These are phyloP conservation scores for Osmerus eperlanus DNA, from an alignment of 2,113 vertebrate genomes.

Conservation along the genomic window DNA sequence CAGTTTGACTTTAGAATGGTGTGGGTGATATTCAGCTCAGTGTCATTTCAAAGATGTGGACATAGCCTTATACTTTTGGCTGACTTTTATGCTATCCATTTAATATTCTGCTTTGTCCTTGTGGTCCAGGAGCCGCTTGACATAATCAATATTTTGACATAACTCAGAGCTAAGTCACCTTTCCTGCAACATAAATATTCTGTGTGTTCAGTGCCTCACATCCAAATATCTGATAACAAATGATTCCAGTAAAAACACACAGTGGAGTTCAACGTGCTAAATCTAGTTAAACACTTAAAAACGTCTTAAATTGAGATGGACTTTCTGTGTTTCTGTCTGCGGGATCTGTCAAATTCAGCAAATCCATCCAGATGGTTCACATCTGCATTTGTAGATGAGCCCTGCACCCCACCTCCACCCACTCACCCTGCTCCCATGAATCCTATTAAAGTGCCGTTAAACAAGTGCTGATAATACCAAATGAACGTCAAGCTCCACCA, in stretches of 20 bases:
- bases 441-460: constrained; percentile 74
- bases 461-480: constrained; percentile 69
- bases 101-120: constrained; percentile 58
- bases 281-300: no score
- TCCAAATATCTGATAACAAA: constrained; percentile 32
- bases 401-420: constrained; percentile 8
- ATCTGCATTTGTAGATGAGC: constrained; percentile 37
- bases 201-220: constrained; percentile 32
- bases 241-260: no score
- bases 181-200: constrained; percentile 54
- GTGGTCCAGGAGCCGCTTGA: constrained; percentile 25
- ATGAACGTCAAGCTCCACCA: constrained; percentile 63
- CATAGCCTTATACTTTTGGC: constrained; percentile 19
- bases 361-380: constrained; percentile 27
- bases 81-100: constrained; percentile 34
- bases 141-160: constrained; percentile 62
- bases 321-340: constrained; percentile 18
- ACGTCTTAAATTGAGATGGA: no score
- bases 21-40: no score
- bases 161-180: constrained; percentile 58
- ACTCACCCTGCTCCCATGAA: constrained; percentile 54
- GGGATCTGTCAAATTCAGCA: constrained; percentile 32
- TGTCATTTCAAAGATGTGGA: background rate
- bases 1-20: no score
- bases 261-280: background rate